phyloP scores from a whole-genome alignment of 1,140 invertebrate species.

The Pseudomyrmex flavicornis region DNA sequence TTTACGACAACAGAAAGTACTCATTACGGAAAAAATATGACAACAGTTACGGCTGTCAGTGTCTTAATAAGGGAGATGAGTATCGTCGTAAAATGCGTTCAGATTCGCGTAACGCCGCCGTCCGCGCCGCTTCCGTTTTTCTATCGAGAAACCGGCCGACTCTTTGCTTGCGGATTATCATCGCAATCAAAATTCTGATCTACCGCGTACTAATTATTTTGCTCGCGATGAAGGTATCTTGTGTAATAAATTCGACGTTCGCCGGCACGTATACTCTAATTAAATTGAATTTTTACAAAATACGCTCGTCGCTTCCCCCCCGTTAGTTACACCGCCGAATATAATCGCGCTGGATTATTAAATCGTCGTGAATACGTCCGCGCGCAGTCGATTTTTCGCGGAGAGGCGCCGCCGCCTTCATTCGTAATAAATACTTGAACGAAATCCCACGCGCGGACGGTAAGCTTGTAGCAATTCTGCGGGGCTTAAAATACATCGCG shows the following conservation, averaged over 20 bases:
- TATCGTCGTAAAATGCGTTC: conserved; percentile 42
- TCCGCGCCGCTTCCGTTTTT: not conserved
- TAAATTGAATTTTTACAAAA: conserved; percentile 7
- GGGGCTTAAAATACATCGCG: not conserved
- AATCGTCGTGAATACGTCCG: not conserved
- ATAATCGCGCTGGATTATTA: conserved; percentile 20
- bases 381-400: not conserved
- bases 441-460: not conserved
- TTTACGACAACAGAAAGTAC: conserved; percentile 63
- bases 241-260: conserved; percentile 23
- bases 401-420: not conserved
- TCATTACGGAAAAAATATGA: conserved; percentile 69
- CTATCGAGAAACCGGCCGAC: not conserved
- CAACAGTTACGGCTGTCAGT: conserved; percentile 65
- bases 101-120: conserved; percentile 3
- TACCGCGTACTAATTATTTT: not conserved
- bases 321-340: not conserved
- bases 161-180: conserved; percentile 1
- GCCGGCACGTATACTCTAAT: not conserved
- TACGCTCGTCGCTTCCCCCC: not conserved
- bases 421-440: conserved; percentile 4
- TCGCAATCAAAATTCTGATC: conserved; percentile 15
- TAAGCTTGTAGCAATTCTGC: not conserved
- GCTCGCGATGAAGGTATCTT: not conserved
- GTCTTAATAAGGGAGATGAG: conserved; percentile 58